Evolutionary conservation across 2,797 vertebrate species (phyloP), one percentile per base, ranked within the genome.

Genomic region (Hypotaenidia okinawae): DNA sequence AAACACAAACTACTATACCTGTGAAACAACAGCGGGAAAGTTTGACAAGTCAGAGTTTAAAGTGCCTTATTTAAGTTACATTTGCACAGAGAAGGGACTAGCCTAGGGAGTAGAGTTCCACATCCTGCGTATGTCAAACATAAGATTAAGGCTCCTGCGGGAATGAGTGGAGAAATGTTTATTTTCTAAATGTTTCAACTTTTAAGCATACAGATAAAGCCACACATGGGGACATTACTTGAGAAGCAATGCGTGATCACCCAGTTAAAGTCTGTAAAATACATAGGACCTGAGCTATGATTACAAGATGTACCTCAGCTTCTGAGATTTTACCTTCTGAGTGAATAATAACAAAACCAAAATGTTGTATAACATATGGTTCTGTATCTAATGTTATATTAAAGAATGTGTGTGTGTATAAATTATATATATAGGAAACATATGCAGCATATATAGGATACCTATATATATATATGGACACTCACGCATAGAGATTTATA

Each of bases 41-140:
- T 30, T 49, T 41, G 52, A 61, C 12, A 61, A 30, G 49, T 77
- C 6, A 28, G 52, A 12, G 10, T 83, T 80, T 89, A 16, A 78
- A 83, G 8, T 14, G 27, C 13, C 4, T 3, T 32, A 16, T 18
- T 45, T 33, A 57, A 64, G 17, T 32, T 49, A 32, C 4, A 41
- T 51, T 68, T 80, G 33, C 37, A 37, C 5, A 64, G 41, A 45
- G 11, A 7, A 49, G 22, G 18, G 28, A 61, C 33, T 75, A 14
- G 23, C 15, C 80, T 55, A 43, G 45, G 45, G 39, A 87, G 19
- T 6, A 11, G 21, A 72, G 13, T 21, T 75, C 51, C 33, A 63
- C 24, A 55, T 61, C 39, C 37, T 84, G 16, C 39, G 69, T 47
- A 57, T 18, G 52, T 77, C 0, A 0, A 78, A 32, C 1, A 0